Base-by-base conservation (phyloP, 2,113 vertebrate species). In the Antennarius striatus region DNA sequence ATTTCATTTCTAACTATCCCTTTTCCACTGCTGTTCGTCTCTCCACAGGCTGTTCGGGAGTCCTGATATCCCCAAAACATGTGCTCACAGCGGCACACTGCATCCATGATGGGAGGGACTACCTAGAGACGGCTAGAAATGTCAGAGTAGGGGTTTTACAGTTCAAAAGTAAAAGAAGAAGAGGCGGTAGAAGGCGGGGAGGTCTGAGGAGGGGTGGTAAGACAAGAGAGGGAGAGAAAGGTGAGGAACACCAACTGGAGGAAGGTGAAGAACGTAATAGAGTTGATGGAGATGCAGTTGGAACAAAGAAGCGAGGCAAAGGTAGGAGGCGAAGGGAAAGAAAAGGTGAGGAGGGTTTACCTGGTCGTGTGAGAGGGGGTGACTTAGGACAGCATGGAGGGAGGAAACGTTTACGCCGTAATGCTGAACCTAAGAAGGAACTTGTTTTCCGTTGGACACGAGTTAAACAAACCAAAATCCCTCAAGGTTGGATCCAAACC, bases 71-170 rank as follows among this genome's bases (percentile, higher is more conserved):
- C 9, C 93, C 92, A 0, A 94, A 63, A 32, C 96, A 99, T 0
- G 95, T 96, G 10, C 87, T 99, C 2, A 99, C 96, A 0, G 95
- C 96, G 0, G 97, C 97, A 30, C 96, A 94, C 79, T 99, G 96
- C 14, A 77, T 99, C 42, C 97, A 99, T 1, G 77, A 96, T 0
- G 96, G 96, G 4, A 91, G 57, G 15, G 93, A 93, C 73, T 99
- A 98, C 11, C 71, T 96, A 1, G 91, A 90, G 63, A 90, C 92
- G 15, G 88, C 89, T 64, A 92, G 81, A 32, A 93, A 75, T 9
- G 87, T 98, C 3, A 88, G 91, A 60, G 96, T 98, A 3, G 96
- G 97, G 3, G 14, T 95, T 77, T 71, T 99, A 80, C 96, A 92
- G 81, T 82, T 91, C 0, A 93, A 92, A 68, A 89, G 81, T 6